These are phyloP conservation scores for Thecophora atra DNA, from an alignment of 2,888 invertebrate genomes.

Conservation along the genomic window DNA sequence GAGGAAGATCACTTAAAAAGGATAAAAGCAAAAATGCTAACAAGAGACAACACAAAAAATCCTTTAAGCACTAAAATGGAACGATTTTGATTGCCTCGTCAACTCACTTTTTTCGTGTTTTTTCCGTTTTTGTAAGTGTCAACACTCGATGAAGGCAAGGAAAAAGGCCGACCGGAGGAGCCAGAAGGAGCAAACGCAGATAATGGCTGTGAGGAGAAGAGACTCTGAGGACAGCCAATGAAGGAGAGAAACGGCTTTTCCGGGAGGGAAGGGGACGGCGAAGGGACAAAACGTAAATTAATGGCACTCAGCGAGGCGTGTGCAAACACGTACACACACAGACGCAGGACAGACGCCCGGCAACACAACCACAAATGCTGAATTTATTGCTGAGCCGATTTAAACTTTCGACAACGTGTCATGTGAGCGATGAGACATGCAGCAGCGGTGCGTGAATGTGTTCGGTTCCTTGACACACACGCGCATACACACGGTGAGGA, in stretches of 20 bases:
- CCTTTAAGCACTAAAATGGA: slow-evolving; percentile 23
- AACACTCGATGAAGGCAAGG: background rate
- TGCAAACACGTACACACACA: slow-evolving; percentile 12
- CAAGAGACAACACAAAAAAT: background rate
- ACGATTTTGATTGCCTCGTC: slow-evolving; percentile 19
- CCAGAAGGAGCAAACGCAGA: background rate
- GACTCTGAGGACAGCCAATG: no score
- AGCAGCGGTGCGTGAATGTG: slow-evolving; percentile 15
- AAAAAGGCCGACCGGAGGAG: background rate
- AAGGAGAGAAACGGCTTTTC: background rate
- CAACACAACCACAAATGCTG: slow-evolving; percentile 28
- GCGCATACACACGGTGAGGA: background rate
- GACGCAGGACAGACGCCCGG: slow-evolving; percentile 2
- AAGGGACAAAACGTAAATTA: slow-evolving; percentile 28
- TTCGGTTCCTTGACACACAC: background rate
- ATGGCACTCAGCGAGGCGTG: slow-evolving; percentile 26
- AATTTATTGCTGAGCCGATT: slow-evolving; percentile 54
- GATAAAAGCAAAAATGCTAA: background rate
- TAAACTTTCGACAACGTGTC: slow-evolving; percentile 52
- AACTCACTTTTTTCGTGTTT: background rate
- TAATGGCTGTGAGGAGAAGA: no score
- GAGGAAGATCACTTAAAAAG: background rate
- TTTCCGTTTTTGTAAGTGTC: background rate
- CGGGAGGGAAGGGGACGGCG: background rate
- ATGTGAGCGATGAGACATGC: slow-evolving; percentile 38